Evolutionary conservation across 1,140 invertebrate species (phyloP), one percentile per base, ranked within the genome.

Genomic region (Cecropterus lyciades): DNA sequence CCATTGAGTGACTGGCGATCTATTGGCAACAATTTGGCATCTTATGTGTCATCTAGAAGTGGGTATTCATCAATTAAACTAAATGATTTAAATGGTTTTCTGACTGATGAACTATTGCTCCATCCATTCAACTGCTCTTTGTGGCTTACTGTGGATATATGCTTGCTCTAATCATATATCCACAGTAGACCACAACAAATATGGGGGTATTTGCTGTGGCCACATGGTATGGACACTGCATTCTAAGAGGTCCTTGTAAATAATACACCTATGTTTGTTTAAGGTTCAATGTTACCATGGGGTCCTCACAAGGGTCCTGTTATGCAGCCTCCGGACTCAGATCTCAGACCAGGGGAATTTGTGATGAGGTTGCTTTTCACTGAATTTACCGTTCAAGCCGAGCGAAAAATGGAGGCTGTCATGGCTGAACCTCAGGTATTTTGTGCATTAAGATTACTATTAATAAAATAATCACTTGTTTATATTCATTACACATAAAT

Each of bases 321-420:
- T 37, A 92, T 94, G 24, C 93, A 95, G 53, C 88, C 92, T 62
- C 82, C 93, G 3, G 95, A 96, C 69, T 94, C 94, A 73, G 95
- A 96, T 83, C 83, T 96, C 11, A 92, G 95, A 63, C 97, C 98
- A 0, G 98, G 98, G 14, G 98, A 99, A 87, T 99, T 97, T 93
- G 97, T 99, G 0, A 98, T 99, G 95, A 94, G 97, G 48, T 97
- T 96, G 33, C 93, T 99, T 0, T 99, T 99, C 85, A 95, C 97
- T 1, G 98, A 99, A 85, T 99, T 99, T 80, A 98, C 98, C 2
- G 92, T 96, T 0, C 96, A 98, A 78, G 97, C 97, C 2, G 98
- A 99, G 75, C 96, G 96, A 81, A 99, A 99, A 92, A 99, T 99
- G 92, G 98, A 99, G 86, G 94, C 95, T 73, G 97, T 99, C 6